Evolutionary conservation across 2,888 invertebrate genomes (phyloP).

Genomic region (Metallyticus violacea): DNA sequence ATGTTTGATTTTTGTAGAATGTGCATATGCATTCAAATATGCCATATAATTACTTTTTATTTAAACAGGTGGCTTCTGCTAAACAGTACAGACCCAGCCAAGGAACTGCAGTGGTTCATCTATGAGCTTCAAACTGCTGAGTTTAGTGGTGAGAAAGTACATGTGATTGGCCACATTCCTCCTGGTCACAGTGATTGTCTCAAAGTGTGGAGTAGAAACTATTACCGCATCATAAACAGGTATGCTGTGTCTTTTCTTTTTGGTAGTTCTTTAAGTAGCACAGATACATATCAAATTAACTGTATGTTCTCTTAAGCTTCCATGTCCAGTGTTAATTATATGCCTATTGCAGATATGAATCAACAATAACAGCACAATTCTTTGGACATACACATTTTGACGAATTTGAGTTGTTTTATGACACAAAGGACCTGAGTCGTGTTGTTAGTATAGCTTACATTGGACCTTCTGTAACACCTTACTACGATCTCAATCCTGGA

Average conservation of each 20-base stretch:
- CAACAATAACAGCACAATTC: slow-evolving; percentile 87
- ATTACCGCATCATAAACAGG: slow-evolving; percentile 82
- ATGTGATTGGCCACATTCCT: slow-evolving; percentile 94
- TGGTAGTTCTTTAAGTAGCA: background rate
- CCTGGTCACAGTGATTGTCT: slow-evolving; percentile 92
- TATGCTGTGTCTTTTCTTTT: slow-evolving; percentile 35
- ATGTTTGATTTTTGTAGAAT: no score
- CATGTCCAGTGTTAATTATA: no score
- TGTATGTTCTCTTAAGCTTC: no score
- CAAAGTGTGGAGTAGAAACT: slow-evolving; percentile 94
- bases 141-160: slow-evolving; percentile 90
- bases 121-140: slow-evolving; percentile 92
- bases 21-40: no score
- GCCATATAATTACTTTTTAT: slow-evolving; percentile 21
- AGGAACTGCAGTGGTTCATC: slow-evolving; percentile 92
- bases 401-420: slow-evolving; percentile 91
- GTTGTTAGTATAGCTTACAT: slow-evolving; percentile 87
- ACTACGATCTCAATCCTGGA: slow-evolving; percentile 88
- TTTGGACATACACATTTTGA: slow-evolving; percentile 93
- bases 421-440: slow-evolving; percentile 74
- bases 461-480: slow-evolving; percentile 93
- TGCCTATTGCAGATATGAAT: slow-evolving; percentile 62
- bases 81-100: slow-evolving; percentile 95
- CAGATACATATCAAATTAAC: background rate
- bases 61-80: slow-evolving; percentile 76